Evolutionary conservation across 2,888 invertebrate genomes (phyloP).

Genomic region (Andrena chrysosceles): DNA sequence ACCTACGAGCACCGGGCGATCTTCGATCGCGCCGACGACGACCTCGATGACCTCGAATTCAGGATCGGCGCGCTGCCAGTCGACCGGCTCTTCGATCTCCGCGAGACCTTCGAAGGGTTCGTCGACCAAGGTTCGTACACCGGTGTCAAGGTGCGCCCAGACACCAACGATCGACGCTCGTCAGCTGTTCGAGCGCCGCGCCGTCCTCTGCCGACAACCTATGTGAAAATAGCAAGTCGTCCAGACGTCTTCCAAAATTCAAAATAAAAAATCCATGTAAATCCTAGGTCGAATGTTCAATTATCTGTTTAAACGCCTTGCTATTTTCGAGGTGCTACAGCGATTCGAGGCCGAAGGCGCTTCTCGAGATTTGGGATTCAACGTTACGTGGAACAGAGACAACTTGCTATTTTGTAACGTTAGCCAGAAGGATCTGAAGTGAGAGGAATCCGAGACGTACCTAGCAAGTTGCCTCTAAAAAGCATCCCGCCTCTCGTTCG

Average conservation of each 20-base stretch:
- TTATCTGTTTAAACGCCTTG: slow-evolving; percentile 4
- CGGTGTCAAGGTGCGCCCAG: slow-evolving; percentile 52
- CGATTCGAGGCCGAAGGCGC: slow-evolving; percentile 1
- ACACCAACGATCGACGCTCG: slow-evolving; percentile 39
- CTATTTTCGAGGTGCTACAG: background rate
- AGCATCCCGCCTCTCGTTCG: slow-evolving; percentile 1
- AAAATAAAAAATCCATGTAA: too few species aligned
- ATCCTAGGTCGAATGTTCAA: background rate
- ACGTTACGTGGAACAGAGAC: slow-evolving; percentile 11
- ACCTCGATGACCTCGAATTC: slow-evolving; percentile 81
- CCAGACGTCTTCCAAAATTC: background rate
- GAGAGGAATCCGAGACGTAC: background rate
- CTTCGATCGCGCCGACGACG: slow-evolving; percentile 86
- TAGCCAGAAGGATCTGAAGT: background rate
- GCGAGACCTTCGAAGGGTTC: slow-evolving; percentile 88
- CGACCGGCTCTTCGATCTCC: slow-evolving; percentile 88
- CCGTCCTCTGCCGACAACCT: background rate
- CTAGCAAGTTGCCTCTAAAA: slow-evolving; percentile 21
- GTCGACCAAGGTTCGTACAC: slow-evolving; percentile 88
- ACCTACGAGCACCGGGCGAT: slow-evolving; percentile 84
- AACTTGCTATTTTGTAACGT: background rate
- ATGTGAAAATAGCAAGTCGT: slow-evolving; percentile 27
- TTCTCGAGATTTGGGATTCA: background rate
- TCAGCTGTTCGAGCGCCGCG: slow-evolving; percentile 9
- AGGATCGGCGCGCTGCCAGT: slow-evolving; percentile 85